These are phyloP conservation scores for Entomobrya multifasciata DNA, from an alignment of 2,888 invertebrate genomes.

Conservation along the genomic window DNA sequence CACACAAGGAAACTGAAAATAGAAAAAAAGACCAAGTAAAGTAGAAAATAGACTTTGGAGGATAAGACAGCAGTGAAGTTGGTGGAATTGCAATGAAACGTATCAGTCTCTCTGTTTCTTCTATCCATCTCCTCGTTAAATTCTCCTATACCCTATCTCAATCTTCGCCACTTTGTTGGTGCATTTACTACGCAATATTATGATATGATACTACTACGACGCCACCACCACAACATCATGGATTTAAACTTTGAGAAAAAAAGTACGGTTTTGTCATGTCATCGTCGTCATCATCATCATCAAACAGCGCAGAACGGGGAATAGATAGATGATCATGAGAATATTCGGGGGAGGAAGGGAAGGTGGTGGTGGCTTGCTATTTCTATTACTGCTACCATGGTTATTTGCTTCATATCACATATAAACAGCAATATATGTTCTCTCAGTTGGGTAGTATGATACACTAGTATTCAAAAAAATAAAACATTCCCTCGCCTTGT, in stretches of 20 bases:
- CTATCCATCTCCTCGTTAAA: conserved; percentile 19
- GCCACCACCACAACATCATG: conserved; percentile 15
- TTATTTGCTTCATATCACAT: too few relatives aligned
- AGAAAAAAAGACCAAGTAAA: conserved; percentile 11
- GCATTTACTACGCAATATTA: conserved; percentile 11
- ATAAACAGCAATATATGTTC: too few relatives aligned
- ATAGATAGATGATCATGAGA: conserved; percentile 4
- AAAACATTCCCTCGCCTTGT: too few relatives aligned
- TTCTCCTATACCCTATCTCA: conserved; percentile 62
- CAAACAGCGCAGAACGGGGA: not conserved
- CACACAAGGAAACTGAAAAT: not conserved
- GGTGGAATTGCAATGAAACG: conserved; percentile 31
- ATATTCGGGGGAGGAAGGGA: conserved; percentile 32
- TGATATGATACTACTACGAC: not conserved
- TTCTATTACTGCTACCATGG: not conserved
- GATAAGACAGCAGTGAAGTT: not conserved
- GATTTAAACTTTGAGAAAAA: conserved; percentile 26
- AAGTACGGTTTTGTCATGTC: conserved; percentile 35
- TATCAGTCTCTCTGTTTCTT: conserved; percentile 22
- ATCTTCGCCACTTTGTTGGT: conserved; percentile 55
- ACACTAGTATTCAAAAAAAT: too few relatives aligned
- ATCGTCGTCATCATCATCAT: conserved; percentile 46
- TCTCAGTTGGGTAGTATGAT: too few relatives aligned
- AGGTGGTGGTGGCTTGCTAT: not conserved
- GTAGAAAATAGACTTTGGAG: not conserved